phyloP scores from a whole-genome alignment of 2,797 vertebrate genomes.

The Alosa sapidissima region DNA sequence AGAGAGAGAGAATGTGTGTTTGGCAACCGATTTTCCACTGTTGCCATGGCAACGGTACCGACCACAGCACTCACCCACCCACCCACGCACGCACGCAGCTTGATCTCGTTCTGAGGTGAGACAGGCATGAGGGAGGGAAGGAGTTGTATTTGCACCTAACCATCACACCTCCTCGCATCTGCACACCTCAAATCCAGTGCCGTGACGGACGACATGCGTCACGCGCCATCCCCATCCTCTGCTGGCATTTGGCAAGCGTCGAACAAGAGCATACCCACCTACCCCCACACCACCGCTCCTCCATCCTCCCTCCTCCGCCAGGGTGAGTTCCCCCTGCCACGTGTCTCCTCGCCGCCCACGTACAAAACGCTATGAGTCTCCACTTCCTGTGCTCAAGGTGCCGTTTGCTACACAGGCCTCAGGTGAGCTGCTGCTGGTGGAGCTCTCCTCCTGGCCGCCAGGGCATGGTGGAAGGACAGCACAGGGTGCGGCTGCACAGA shows the following conservation, averaged over 20 bases:
- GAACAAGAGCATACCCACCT: too few relatives aligned
- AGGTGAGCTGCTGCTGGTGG: neutral
- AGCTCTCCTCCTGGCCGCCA: neutral
- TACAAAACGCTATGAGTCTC: slow-evolving; percentile 23
- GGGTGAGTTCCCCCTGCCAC: neutral
- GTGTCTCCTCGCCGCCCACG: neutral
- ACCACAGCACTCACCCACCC: slow-evolving; percentile 26
- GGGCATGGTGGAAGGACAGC: neutral
- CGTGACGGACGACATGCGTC: slow-evolving; percentile 1
- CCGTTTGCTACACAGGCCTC: neutral
- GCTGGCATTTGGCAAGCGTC: slow-evolving; percentile 38
- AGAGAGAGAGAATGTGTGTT: slow-evolving; percentile 17
- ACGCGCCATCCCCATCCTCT: slow-evolving; percentile 42
- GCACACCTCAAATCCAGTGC: neutral
- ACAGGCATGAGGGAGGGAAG: neutral
- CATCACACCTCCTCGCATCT: neutral
- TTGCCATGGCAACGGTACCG: slow-evolving; percentile 44
- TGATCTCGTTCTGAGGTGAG: neutral
- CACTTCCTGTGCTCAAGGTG: neutral
- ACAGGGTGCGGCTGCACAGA: neutral
- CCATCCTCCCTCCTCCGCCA: neutral
- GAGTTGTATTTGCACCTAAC: neutral
- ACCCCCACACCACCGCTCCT: too few relatives aligned
- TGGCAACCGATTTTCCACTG: slow-evolving; percentile 22
- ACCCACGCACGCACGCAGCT: slow-evolving; percentile 27